These are phyloP conservation scores for Nycticorax nycticorax DNA, from an alignment of 2,113 vertebrate genomes.

Conservation along the genomic window DNA sequence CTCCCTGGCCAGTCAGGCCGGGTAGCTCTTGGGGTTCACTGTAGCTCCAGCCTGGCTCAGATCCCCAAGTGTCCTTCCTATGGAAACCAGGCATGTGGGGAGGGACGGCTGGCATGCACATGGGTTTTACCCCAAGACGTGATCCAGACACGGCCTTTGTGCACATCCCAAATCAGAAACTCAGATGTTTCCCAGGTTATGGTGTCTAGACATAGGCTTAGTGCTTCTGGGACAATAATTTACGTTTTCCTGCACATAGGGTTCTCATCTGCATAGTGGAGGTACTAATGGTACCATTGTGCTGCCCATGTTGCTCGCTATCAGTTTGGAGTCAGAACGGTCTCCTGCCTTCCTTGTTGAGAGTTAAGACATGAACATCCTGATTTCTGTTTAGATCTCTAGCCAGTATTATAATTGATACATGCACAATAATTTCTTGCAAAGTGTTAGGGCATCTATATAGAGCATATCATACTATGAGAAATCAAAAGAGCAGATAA, in stretches of 20 bases:
- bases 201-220: conserved; percentile 56
- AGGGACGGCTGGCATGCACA: neutral
- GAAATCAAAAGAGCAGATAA: neutral
- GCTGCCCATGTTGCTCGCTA: neutral
- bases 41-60: neutral
- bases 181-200: neutral
- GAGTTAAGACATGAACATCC: neutral
- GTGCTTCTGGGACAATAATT: neutral
- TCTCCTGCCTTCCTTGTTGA: neutral
- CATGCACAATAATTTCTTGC: neutral
- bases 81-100: neutral
- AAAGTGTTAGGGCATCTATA: neutral
- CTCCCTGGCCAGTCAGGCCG: neutral
- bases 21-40: neutral
- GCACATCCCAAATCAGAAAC: neutral
- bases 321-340: fast-evolving
- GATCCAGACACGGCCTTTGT: neutral
- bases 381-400: neutral
- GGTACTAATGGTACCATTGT: neutral
- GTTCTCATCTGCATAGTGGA: neutral
- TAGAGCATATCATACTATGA: neutral
- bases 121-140: neutral
- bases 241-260: neutral
- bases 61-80: neutral
- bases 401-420: neutral